Evolutionary conservation across 1,140 invertebrate genomes (phyloP).

Genomic region (Apocrypta bakeri): DNA sequence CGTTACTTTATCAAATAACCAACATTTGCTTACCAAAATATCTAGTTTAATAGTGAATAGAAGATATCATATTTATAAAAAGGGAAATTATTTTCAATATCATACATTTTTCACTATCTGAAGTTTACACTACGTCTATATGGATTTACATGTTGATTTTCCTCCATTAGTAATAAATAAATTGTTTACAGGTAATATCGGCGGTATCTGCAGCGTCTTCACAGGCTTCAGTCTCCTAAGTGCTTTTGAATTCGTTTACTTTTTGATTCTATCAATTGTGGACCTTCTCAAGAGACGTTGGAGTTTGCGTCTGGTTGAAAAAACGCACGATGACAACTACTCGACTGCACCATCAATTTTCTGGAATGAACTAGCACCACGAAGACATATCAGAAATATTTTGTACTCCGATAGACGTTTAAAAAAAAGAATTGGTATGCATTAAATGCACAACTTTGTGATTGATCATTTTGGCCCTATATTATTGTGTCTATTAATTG

Average conservation of each 20-base stretch:
- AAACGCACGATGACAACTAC: neutral
- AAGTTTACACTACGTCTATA: no score
- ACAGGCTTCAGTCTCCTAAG: constrained; percentile 79
- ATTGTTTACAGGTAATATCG: constrained; percentile 74
- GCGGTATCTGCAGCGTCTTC: constrained; percentile 78
- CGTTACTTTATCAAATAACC: no score
- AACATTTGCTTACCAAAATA: no score
- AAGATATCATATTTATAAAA: no score
- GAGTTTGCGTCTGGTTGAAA: neutral
- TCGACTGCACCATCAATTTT: neutral
- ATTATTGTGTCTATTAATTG: no score
- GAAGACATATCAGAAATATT: neutral
- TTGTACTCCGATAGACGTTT: neutral
- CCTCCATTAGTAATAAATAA: no score
- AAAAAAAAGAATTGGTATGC: neutral
- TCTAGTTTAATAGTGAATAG: no score
- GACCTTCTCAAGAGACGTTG: neutral
- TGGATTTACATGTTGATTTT: no score
- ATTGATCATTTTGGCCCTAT: no score
- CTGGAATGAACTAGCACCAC: constrained; percentile 16
- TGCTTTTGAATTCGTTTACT: constrained; percentile 76
- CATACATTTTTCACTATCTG: no score
- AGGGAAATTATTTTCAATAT: no score
- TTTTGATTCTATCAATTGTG: constrained; percentile 63
- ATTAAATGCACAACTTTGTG: neutral